A percentile compares a stretch with the other conserved stretches of the same genome.
These are phyloP conservation scores for Mercenaria mercenaria DNA, from an alignment of 1,140 invertebrate genomes.

Conservation along the genomic window DNA sequence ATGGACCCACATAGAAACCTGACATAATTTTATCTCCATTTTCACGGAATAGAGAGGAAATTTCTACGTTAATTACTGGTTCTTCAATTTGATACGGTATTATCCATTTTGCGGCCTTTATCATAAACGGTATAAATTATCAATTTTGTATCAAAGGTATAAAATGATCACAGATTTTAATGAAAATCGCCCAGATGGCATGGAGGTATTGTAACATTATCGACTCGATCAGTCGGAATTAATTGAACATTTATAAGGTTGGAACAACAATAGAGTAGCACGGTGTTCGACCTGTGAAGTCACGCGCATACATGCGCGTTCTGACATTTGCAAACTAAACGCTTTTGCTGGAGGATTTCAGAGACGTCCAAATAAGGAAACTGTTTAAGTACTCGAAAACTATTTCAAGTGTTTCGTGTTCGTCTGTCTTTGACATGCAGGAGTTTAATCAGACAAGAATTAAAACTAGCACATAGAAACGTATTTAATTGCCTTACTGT, in stretches of 20 bases:
- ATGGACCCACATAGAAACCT: conserved; percentile 59
- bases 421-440: conserved; percentile 1
- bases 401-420: background rate
- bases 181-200: conserved; percentile 65
- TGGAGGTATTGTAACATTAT: conserved; percentile 59
- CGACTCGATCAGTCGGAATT: conserved; percentile 63
- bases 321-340: conserved; percentile 44
- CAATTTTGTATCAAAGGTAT: conserved; percentile 61
- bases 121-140: conserved; percentile 64
- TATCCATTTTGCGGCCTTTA: conserved; percentile 52
- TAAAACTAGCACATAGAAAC: background rate
- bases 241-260: conserved; percentile 69
- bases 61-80: conserved; percentile 64
- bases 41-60: conserved; percentile 32
- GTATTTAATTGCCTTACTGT: background rate
- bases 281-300: conserved; percentile 53
- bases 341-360: conserved; percentile 30
- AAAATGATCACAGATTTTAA: conserved; percentile 54
- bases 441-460: background rate
- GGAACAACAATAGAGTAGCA: conserved; percentile 52
- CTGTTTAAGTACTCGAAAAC: background rate
- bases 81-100: background rate
- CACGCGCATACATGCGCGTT: conserved; percentile 43
- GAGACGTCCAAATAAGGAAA: conserved; percentile 37
- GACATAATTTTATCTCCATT: conserved; percentile 68